These are phyloP conservation scores for Trinectes maculatus DNA, from an alignment of 2,113 vertebrate species.

Conservation along the genomic window DNA sequence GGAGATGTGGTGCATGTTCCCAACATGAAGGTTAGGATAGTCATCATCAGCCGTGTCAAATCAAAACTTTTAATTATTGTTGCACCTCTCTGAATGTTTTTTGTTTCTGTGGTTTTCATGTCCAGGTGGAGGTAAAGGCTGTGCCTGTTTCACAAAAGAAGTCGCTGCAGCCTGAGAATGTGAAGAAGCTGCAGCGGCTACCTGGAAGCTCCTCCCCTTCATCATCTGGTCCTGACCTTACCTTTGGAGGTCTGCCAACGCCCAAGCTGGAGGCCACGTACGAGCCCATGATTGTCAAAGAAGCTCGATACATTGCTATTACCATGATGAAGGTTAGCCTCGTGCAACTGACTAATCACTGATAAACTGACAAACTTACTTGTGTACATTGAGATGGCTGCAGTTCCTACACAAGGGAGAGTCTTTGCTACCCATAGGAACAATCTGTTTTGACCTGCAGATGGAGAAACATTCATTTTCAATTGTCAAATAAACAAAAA, in stretches of 20 bases:
- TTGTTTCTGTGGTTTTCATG: not conserved
- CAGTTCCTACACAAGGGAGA: conserved; percentile 4
- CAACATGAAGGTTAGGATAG: conserved; percentile 93
- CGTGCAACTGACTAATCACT: not conserved
- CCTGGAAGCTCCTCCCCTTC: conserved; percentile 86
- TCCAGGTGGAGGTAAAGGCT: conserved; percentile 97
- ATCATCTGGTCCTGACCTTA: conserved; percentile 86
- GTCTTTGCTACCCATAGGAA: not conserved
- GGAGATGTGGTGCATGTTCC: conserved; percentile 98
- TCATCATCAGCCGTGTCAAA: not conserved
- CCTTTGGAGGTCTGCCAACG: conserved; percentile 93
- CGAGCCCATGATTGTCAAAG: conserved; percentile 98
- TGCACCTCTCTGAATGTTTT: not conserved
- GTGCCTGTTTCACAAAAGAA: conserved; percentile 99
- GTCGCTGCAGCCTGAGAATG: conserved; percentile 91
- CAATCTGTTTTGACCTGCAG: no score
- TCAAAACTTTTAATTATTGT: not conserved
- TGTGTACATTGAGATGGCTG: not conserved
- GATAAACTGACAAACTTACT: not conserved
- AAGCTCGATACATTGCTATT: conserved; percentile 97
- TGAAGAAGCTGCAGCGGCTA: conserved; percentile 89
- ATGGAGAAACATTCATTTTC: no score
- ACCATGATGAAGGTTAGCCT: conserved; percentile 98
- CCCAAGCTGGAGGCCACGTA: conserved; percentile 97
- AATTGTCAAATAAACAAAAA: no score